Percentiles rank a stretch among this genome's conserved stretches.
These are phyloP conservation scores for Galerucella calmariensis DNA, from an alignment of 2,888 invertebrate genomes.

Conservation along the genomic window DNA sequence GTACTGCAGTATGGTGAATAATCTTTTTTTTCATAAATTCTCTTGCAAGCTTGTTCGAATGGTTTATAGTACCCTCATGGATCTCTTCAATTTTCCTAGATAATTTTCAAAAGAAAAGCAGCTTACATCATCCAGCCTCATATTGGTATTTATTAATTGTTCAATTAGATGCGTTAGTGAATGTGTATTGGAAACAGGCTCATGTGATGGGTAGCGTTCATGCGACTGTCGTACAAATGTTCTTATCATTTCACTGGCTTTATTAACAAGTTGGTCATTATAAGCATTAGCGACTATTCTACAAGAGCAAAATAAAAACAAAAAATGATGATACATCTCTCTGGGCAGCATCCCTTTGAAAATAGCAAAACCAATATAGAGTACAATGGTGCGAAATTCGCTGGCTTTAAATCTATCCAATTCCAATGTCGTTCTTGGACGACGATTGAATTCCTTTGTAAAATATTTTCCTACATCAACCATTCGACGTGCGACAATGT, in stretches of 20 bases:
- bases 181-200: constrained; percentile 7
- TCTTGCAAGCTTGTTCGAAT: constrained; percentile 5
- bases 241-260: constrained; percentile 7
- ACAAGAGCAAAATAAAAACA: constrained; percentile 8
- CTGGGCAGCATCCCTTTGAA: constrained; percentile 7
- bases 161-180: too few relatives aligned
- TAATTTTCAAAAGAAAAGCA: constrained; percentile 1
- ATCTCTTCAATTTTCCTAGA: constrained; percentile 10
- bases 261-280: neutral
- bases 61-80: constrained; percentile 7
- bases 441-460: constrained; percentile 3
- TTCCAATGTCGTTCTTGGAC: constrained; percentile 6
- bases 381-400: constrained; percentile 2
- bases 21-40: neutral
- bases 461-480: constrained; percentile 3
- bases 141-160: constrained; percentile 5
- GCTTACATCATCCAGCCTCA: constrained; percentile 8
- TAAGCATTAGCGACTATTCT: neutral
- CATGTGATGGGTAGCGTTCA: constrained; percentile 7
- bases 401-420: constrained; percentile 10
- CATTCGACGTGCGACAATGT: constrained; percentile 11
- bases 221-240: neutral
- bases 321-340: constrained; percentile 8
- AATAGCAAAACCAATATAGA: constrained; percentile 5
- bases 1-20: neutral